phyloP scores from a whole-genome alignment of 2,797 vertebrate species.

The Alectoris magna region DNA sequence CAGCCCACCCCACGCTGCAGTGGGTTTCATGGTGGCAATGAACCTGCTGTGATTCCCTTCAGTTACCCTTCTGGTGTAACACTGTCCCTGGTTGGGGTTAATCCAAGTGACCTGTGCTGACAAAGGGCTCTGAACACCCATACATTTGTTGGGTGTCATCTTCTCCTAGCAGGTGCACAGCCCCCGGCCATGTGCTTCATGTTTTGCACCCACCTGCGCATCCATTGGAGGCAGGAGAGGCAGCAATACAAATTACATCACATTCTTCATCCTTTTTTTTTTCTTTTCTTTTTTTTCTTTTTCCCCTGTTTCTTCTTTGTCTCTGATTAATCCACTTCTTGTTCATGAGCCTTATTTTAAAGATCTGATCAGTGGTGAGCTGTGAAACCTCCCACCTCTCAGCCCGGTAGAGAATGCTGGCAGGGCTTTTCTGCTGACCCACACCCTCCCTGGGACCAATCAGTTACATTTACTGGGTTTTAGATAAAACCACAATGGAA shows the following conservation, averaged over 20 bases:
- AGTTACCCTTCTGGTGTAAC: not conserved
- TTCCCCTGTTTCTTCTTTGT: not conserved
- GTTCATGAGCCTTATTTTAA: not conserved
- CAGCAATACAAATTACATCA: rapidly evolving
- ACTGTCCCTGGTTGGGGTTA: not conserved
- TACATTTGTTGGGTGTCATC: rapidly evolving
- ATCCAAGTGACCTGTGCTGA: not conserved
- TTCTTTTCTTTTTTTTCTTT: not conserved
- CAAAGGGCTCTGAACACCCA: not conserved
- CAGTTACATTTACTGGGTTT: slow-evolving; percentile 22
- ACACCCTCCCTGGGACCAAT: not conserved
- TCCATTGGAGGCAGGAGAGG: rapidly evolving
- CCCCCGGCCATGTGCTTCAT: rapidly evolving
- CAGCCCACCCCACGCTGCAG: rapidly evolving
- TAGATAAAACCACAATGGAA: slow-evolving; percentile 18
- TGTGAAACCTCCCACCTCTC: not conserved
- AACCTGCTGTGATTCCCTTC: not conserved
- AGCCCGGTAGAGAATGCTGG: not conserved
- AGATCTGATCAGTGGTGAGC: not conserved
- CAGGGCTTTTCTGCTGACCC: not conserved
- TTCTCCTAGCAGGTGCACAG: rapidly evolving
- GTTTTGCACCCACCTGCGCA: not conserved
- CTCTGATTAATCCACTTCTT: not conserved
- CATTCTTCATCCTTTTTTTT: not conserved
- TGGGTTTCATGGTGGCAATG: not conserved